Conservation (phyloP, 1,140 invertebrate species). For the Tetramorium alpestre region DNA sequence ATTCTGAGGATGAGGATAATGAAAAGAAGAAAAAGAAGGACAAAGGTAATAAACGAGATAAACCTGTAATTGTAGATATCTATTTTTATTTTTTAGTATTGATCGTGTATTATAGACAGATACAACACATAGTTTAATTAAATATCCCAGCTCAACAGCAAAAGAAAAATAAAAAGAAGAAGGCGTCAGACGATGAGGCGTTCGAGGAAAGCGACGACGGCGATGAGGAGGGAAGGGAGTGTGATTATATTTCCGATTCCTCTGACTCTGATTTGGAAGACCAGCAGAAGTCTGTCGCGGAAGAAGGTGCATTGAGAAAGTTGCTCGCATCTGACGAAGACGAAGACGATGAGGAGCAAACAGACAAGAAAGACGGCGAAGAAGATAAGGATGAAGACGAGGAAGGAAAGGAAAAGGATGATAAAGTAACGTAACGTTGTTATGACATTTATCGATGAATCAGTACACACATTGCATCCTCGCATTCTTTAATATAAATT, state of each 20-base stretch:
- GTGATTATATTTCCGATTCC: constrained; percentile 95
- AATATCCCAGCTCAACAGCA: constrained; percentile 70
- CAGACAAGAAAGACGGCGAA: constrained; percentile 87
- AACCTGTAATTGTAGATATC: constrained; percentile 5
- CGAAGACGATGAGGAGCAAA: constrained; percentile 92
- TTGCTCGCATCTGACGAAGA: constrained; percentile 96
- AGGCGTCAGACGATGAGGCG: constrained; percentile 94
- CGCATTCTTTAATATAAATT: background rate
- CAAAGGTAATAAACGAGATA: constrained; percentile 61
- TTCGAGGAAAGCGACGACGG: constrained; percentile 98
- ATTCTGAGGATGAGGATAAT: constrained; percentile 89
- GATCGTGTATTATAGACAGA: constrained; percentile 22
- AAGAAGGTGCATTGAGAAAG: constrained; percentile 95
- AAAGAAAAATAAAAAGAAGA: constrained; percentile 91
- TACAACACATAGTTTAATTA: constrained; percentile 33
- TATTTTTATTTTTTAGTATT: background rate
- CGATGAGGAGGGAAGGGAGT: constrained; percentile 96
- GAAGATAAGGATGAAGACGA: constrained; percentile 88
- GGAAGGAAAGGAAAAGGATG: constrained; percentile 88
- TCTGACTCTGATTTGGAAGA: constrained; percentile 92
- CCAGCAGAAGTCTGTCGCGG: constrained; percentile 90
- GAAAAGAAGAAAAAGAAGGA: constrained; percentile 90
- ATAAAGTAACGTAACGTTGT: constrained; percentile 84
- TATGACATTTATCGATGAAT: background rate
- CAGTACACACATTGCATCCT: background rate